A percentile compares a stretch with the other conserved stretches of the same genome.
phyloP scores from a whole-genome alignment of 2,797 vertebrate species.

The Urophycis tenuis region DNA sequence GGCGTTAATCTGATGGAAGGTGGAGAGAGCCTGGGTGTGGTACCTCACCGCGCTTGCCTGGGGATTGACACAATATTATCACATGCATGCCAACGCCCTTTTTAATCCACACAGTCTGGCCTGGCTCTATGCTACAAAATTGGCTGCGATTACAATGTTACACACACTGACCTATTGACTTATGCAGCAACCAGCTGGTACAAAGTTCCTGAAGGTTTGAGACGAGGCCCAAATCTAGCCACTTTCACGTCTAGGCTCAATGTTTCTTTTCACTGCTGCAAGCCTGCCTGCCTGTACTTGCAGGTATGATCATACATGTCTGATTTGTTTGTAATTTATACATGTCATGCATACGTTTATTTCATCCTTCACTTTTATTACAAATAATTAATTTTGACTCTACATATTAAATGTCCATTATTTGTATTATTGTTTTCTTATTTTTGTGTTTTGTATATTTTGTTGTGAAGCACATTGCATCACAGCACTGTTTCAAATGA shows the following conservation, averaged over 20 bases:
- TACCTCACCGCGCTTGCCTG: conserved; percentile 78
- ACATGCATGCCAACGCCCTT: not conserved
- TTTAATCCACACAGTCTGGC: not conserved
- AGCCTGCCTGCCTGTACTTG: not conserved
- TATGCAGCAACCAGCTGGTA: not conserved
- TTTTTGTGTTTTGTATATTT: too few relatives aligned
- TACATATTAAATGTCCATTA: too few relatives aligned
- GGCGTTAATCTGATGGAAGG: conserved; percentile 93
- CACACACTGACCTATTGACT: not conserved
- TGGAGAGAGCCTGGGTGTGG: conserved; percentile 70
- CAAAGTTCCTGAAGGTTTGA: not conserved
- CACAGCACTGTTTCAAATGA: too few relatives aligned
- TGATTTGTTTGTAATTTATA: too few relatives aligned
- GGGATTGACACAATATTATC: not conserved
- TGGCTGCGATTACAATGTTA: not conserved
- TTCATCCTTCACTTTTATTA: too few relatives aligned
- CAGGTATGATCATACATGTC: too few relatives aligned
- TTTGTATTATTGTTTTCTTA: too few relatives aligned
- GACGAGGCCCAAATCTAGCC: not conserved
- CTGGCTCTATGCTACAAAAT: not conserved
- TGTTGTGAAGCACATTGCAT: too few relatives aligned
- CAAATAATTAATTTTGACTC: too few relatives aligned
- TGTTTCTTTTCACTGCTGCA: not conserved
- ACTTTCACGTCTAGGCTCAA: not conserved
- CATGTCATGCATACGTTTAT: too few relatives aligned